Evolutionary conservation across 2,113 vertebrate species (phyloP).

Genomic region (Raphicerus campestris): DNA sequence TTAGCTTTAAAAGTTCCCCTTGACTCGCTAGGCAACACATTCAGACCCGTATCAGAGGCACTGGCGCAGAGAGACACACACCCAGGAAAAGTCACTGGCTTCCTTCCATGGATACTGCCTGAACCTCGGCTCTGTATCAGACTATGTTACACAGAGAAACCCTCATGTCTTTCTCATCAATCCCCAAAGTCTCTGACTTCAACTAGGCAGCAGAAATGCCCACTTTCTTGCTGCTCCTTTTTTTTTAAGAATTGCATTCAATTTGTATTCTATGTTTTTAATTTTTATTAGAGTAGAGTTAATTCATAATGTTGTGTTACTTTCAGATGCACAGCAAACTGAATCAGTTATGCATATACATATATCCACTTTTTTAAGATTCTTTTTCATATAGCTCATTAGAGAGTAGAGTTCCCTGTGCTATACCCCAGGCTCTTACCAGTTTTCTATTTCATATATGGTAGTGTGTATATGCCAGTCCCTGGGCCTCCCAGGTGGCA

Average conservation of each 20-base stretch:
- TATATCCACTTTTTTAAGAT: not conserved
- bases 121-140: not conserved
- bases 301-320: not conserved
- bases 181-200: not conserved
- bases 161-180: not conserved
- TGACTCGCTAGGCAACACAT: not conserved
- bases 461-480: not conserved
- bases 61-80: not conserved
- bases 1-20: not conserved
- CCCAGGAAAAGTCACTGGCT: not conserved
- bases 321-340: not conserved
- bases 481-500: not conserved
- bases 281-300: not conserved
- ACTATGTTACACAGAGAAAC: not conserved
- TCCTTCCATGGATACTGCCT: not conserved
- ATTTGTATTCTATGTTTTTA: not conserved
- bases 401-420: not conserved
- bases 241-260: not conserved
- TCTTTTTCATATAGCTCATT: not conserved
- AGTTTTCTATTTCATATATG: not conserved
- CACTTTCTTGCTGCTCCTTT: not conserved
- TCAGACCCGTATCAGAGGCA: not conserved
- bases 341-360: not conserved
- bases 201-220: not conserved
- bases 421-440: not conserved